phyloP scores from a whole-genome alignment of 2,797 vertebrate species.

The Tapera naevia region DNA sequence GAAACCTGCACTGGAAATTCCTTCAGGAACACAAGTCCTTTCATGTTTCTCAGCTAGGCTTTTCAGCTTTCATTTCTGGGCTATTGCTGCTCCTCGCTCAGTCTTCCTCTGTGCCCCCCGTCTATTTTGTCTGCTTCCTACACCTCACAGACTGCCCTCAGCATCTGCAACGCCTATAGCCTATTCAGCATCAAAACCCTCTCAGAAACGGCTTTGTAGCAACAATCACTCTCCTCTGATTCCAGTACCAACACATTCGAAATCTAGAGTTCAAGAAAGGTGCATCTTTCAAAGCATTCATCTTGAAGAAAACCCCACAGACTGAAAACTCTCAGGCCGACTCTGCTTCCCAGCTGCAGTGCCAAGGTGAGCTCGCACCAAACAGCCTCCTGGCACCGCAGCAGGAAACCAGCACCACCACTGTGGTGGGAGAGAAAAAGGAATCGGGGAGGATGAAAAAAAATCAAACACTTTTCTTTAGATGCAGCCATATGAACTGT shows the following conservation, averaged over 20 bases:
- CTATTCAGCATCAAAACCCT: constrained; percentile 36
- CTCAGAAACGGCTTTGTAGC: background rate
- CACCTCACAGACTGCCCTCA: constrained; percentile 3
- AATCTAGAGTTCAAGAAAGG: constrained; percentile 30
- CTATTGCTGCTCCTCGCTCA: constrained; percentile 23
- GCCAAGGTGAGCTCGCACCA: background rate
- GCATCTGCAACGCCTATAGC: background rate
- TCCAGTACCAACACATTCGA: background rate
- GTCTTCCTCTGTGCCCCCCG: constrained; percentile 5
- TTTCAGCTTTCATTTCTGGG: constrained; percentile 36
- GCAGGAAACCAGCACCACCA: background rate
- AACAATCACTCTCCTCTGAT: background rate
- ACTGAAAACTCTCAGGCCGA: constrained; percentile 9
- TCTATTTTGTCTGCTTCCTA: constrained; percentile 7
- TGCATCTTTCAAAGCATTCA: constrained; percentile 21
- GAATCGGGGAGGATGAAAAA: background rate
- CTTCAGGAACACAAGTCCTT: constrained; percentile 60
- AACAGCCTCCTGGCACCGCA: background rate
- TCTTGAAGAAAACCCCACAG: background rate
- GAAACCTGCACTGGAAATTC: constrained; percentile 61
- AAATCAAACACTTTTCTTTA: background rate
- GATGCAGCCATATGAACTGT: background rate
- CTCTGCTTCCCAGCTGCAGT: background rate
- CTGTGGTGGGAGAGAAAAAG: background rate
- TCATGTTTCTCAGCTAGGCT: constrained; percentile 42